Percentiles rank a stretch among this genome's conserved stretches.
phyloP scores from a whole-genome alignment of 2,113 vertebrate species.

The Sakesphorus luctuosus region DNA sequence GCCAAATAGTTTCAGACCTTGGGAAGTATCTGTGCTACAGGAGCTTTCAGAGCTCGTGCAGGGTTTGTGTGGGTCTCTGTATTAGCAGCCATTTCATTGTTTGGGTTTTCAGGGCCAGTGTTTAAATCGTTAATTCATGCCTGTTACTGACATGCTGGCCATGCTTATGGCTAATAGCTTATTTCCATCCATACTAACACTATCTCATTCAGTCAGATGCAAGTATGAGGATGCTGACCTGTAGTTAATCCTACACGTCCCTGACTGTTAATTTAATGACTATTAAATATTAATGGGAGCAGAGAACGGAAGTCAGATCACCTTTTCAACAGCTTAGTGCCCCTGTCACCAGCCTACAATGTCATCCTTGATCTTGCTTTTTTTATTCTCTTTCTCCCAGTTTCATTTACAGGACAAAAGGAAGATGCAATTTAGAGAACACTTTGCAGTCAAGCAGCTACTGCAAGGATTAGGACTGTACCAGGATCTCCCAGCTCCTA shows the following conservation, averaged over 20 bases:
- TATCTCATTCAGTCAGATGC: slow-evolving; percentile 26
- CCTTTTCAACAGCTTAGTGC: slow-evolving; percentile 55
- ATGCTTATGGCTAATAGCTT: neutral
- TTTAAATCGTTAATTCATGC: slow-evolving; percentile 10
- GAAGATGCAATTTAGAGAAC: neutral
- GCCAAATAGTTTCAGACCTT: neutral
- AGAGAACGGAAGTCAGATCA: slow-evolving; percentile 45
- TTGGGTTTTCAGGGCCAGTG: neutral
- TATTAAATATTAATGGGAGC: slow-evolving; percentile 64
- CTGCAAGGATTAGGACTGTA: neutral
- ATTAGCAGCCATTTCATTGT: neutral
- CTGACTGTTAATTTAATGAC: slow-evolving; percentile 57
- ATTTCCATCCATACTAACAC: slow-evolving; percentile 7
- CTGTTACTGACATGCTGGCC: neutral
- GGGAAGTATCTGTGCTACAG: neutral
- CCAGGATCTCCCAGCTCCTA: neutral
- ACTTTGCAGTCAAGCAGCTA: neutral
- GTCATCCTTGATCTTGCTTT: slow-evolving; percentile 52
- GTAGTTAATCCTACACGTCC: slow-evolving; percentile 52
- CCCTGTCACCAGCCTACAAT: slow-evolving; percentile 36
- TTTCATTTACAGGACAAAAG: slow-evolving; percentile 21
- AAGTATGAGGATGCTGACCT: slow-evolving; percentile 48
- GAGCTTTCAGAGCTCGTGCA: neutral
- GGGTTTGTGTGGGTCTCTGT: neutral
- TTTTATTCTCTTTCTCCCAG: slow-evolving; percentile 13